Evolutionary conservation across 2,113 vertebrate species (phyloP).

Genomic region (Tricholaema leucomelas): DNA sequence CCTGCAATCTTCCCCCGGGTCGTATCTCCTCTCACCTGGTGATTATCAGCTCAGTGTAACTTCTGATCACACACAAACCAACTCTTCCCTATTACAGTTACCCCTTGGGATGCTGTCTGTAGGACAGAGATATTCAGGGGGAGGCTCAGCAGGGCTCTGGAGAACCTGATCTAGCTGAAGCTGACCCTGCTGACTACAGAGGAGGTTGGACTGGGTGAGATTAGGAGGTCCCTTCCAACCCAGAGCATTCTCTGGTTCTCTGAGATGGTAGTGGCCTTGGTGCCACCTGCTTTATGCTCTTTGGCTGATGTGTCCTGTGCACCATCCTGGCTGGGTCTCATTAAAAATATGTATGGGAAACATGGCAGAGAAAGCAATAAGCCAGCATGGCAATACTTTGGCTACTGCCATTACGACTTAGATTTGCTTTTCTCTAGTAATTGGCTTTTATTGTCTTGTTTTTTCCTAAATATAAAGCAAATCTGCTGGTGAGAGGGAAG

Average conservation of each 20-base stretch:
- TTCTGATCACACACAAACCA: no score
- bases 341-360: not conserved
- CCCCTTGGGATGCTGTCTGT: not conserved
- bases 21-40: no score
- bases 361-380: not conserved
- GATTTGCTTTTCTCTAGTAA: not conserved
- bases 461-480: no score
- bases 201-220: no score
- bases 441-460: not conserved
- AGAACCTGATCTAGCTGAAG: no score
- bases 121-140: not conserved
- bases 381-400: not conserved
- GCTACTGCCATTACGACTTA: not conserved
- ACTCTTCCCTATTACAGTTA: no score
- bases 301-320: fast-evolving
- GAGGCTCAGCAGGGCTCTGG: no score
- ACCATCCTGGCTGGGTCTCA: not conserved
- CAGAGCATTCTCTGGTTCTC: no score
- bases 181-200: no score
- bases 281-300: not conserved
- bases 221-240: no score
- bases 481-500: not conserved
- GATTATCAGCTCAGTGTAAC: no score
- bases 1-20: no score
- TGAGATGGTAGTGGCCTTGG: fast-evolving